phyloP scores from a whole-genome alignment of 2,797 vertebrate genomes.

The Mus spretus region DNA sequence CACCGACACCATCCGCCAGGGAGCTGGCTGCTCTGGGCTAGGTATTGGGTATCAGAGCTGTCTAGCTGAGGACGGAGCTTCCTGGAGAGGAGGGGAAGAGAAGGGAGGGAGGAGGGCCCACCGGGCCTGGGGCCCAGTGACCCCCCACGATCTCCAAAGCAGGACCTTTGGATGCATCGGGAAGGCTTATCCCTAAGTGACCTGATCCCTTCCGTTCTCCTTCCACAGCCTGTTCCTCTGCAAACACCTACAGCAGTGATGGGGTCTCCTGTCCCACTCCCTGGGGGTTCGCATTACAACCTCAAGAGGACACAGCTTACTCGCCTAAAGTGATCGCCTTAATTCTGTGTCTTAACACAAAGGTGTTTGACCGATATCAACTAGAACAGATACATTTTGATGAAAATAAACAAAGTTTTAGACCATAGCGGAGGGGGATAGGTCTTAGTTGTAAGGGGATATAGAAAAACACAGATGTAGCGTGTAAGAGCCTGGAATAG shows the following conservation, averaged over 20 bases:
- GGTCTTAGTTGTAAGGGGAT: background rate
- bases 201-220: background rate
- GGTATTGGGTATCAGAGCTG: conserved; percentile 61
- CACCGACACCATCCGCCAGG: conserved; percentile 22
- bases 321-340: conserved; percentile 8
- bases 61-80: conserved; percentile 53
- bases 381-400: conserved; percentile 2
- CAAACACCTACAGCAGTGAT: background rate
- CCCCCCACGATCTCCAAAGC: conserved; percentile 29
- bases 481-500: too few relatives aligned
- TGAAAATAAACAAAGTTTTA: conserved; percentile 37
- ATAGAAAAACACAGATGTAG: background rate
- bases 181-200: conserved; percentile 20
- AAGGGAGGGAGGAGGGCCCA: background rate
- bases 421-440: background rate
- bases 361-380: conserved; percentile 22
- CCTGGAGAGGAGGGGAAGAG: conserved; percentile 21
- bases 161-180: background rate
- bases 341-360: conserved; percentile 60
- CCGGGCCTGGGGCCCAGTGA: conserved; percentile 23
- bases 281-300: background rate
- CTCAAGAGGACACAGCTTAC: background rate
- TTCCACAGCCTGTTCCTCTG: background rate
- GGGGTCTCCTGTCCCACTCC: background rate
- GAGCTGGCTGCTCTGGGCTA: conserved; percentile 45